These are phyloP conservation scores for Thera obeliscata DNA, from an alignment of 2,888 invertebrate genomes.

Conservation along the genomic window DNA sequence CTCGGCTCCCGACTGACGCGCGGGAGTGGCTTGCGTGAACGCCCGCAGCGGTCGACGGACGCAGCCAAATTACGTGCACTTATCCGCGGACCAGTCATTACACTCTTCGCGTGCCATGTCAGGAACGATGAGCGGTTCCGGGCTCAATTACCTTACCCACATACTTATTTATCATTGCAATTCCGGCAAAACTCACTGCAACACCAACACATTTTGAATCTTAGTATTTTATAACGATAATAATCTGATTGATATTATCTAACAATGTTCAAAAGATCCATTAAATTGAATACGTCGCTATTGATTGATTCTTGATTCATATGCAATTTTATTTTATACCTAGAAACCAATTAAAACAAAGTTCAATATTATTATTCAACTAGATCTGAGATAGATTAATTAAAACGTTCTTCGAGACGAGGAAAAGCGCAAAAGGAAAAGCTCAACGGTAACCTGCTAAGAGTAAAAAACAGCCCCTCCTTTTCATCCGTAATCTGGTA, in stretches of 20 bases:
- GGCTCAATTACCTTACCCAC: slow-evolving; percentile 29
- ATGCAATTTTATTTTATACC: background rate
- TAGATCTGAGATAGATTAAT: slow-evolving; percentile 58
- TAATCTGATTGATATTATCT: background rate
- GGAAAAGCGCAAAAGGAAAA: slow-evolving; percentile 60
- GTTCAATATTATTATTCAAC: slow-evolving; percentile 9
- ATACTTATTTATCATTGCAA: slow-evolving; percentile 8
- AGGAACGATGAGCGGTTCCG: slow-evolving; percentile 52
- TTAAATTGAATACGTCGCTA: background rate
- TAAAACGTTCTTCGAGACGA: slow-evolving; percentile 62
- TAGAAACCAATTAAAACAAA: slow-evolving; percentile 6
- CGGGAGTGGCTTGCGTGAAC: slow-evolving; percentile 73
- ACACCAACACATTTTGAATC: background rate
- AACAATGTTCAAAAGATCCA: background rate
- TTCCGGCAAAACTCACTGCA: background rate
- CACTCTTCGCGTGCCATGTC: slow-evolving; percentile 64
- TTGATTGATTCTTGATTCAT: too few relatives aligned
- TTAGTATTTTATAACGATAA: background rate
- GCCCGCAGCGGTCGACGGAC: slow-evolving; percentile 69
- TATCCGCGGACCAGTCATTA: slow-evolving; percentile 68
- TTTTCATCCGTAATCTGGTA: slow-evolving; percentile 77
- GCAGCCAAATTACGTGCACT: slow-evolving; percentile 77
- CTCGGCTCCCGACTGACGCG: slow-evolving; percentile 66
- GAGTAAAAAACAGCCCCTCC: slow-evolving; percentile 60
- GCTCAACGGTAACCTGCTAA: slow-evolving; percentile 59